A percentile compares a stretch with the other conserved stretches of the same genome.
Evolutionary conservation across 2,797 vertebrate species (phyloP).

Genomic region (Loris lydekkerianus): DNA sequence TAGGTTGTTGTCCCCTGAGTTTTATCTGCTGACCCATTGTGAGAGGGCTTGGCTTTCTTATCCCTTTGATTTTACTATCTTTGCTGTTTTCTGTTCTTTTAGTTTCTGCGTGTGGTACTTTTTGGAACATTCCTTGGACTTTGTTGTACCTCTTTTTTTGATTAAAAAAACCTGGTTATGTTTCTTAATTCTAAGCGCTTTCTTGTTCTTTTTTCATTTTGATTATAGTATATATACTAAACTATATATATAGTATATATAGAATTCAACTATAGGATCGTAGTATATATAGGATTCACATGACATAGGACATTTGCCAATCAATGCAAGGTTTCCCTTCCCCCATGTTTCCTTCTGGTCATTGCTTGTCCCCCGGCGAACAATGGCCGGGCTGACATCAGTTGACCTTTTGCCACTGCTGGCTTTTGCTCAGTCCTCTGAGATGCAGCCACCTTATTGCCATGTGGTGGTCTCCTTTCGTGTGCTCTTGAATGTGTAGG

Average conservation of each 20-base stretch:
- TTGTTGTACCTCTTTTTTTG: not conserved
- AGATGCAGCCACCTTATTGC: rapidly evolving
- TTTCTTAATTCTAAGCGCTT: not conserved
- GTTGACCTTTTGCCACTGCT: not conserved
- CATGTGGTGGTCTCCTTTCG: rapidly evolving
- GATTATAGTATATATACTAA: no score
- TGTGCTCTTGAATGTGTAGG: not conserved
- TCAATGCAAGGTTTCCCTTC: not conserved
- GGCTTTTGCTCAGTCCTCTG: no score
- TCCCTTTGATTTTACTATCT: rapidly evolving
- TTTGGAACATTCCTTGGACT: not conserved
- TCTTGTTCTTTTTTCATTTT: no score
- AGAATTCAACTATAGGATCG: no score
- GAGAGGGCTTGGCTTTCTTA: not conserved
- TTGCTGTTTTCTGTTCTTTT: not conserved
- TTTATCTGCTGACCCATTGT: not conserved
- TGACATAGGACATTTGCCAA: not conserved
- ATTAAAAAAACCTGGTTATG: not conserved
- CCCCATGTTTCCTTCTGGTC: not conserved
- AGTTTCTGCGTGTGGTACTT: not conserved
- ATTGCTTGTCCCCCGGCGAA: rapidly evolving
- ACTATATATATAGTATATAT: no score
- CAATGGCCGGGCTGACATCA: rapidly evolving
- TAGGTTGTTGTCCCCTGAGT: not conserved
- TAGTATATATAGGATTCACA: rapidly evolving